phyloP scores from a whole-genome alignment of 1,140 invertebrate species.

The Thaumetopoea pityocampa region DNA sequence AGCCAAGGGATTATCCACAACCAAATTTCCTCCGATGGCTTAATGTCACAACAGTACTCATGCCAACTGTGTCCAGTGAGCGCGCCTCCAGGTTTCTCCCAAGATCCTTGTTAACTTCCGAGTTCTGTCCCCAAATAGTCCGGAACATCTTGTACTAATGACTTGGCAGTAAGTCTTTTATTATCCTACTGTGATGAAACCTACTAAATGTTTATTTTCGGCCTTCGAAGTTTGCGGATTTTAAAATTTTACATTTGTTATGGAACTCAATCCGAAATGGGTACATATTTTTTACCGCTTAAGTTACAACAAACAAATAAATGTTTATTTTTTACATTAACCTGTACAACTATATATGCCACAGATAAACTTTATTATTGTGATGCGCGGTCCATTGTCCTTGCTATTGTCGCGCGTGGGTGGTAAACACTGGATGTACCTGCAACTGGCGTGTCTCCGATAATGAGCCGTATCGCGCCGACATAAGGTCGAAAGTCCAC shows the following conservation, averaged over 20 bases:
- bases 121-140: slow-evolving; percentile 16
- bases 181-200: slow-evolving; percentile 12
- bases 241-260: not conserved
- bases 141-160: slow-evolving; percentile 20
- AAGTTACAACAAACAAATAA: too few relatives aligned
- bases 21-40: slow-evolving; percentile 8
- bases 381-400: too few relatives aligned
- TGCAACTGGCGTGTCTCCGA: too few relatives aligned
- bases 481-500: too few relatives aligned
- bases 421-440: too few relatives aligned
- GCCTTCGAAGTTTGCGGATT: not conserved
- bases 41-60: slow-evolving; percentile 18
- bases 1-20: slow-evolving; percentile 9
- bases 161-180: slow-evolving; percentile 11
- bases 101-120: slow-evolving; percentile 16
- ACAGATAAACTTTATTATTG: too few relatives aligned
- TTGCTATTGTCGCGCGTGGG: too few relatives aligned
- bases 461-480: too few relatives aligned
- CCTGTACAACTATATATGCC: too few relatives aligned
- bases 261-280: too few relatives aligned
- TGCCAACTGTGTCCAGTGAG: slow-evolving; percentile 11
- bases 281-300: too few relatives aligned
- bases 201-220: slow-evolving; percentile 4
- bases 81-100: slow-evolving; percentile 12
- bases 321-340: too few relatives aligned